phyloP scores from a whole-genome alignment of 2,888 invertebrate genomes.

The Drosophila phalerata region DNA sequence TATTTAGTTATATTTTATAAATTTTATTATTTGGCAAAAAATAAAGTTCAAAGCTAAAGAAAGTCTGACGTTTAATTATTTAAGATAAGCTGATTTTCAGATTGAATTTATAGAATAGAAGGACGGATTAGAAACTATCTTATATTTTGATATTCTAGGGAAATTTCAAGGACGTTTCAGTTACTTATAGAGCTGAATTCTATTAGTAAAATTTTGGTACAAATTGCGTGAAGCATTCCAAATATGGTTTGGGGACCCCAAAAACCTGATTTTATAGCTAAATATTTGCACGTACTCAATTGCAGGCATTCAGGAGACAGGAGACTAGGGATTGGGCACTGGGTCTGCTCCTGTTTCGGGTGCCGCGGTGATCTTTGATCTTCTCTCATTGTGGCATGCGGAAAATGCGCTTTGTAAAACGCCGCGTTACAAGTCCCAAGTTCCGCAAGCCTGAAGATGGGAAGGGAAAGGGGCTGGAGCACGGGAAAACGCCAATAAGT shows the following conservation, averaged over 20 bases:
- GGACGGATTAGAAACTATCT: not conserved
- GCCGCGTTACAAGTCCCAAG: constrained; percentile 70
- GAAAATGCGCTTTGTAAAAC: constrained; percentile 79
- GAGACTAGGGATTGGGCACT: constrained; percentile 8
- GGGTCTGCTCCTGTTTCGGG: constrained; percentile 64
- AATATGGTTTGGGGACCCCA: constrained; percentile 41
- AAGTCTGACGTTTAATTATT: not conserved
- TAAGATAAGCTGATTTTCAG: not conserved
- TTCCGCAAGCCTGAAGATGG: not conserved
- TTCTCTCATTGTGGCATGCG: constrained; percentile 60
- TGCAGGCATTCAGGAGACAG: constrained; percentile 41
- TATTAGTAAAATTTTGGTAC: constrained; percentile 47
- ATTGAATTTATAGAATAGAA: not conserved
- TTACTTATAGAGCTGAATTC: constrained; percentile 28
- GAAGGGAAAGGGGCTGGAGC: constrained; percentile 6
- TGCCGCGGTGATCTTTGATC: constrained; percentile 80
- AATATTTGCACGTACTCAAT: constrained; percentile 72
- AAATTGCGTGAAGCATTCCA: constrained; percentile 56
- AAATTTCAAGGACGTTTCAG: constrained; percentile 45
- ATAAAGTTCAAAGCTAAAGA: constrained; percentile 70
- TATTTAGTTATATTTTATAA: constrained; percentile 47
- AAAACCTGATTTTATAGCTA: constrained; percentile 76
- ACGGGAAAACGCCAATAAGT: constrained; percentile 75
- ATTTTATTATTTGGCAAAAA: constrained; percentile 56
- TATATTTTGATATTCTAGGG: not conserved